Percentiles rank a stretch among this genome's conserved stretches.
Evolutionary conservation across 23 tunicate genomes (phyloP).

Genomic region (Ciona savignyi): DNA sequence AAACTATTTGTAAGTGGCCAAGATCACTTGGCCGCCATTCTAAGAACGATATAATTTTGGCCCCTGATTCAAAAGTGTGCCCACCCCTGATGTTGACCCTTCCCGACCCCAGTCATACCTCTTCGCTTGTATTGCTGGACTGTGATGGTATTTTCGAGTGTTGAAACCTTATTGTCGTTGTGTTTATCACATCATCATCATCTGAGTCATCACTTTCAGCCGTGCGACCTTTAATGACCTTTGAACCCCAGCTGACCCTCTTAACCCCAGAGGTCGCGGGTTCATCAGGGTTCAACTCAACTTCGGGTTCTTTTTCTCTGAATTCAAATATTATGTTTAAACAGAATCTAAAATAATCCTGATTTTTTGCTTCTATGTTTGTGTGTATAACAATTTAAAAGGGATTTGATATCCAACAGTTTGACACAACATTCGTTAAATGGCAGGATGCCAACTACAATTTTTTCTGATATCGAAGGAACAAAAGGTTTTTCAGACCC

Average conservation of each 20-base stretch:
- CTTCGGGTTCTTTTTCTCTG: not conserved
- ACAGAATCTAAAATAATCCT: not conserved
- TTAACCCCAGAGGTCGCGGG: not conserved
- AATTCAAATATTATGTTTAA: no score
- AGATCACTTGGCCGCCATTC: not conserved
- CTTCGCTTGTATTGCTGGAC: not conserved
- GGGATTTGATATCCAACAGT: not conserved
- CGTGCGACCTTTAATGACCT: slow-evolving; percentile 14
- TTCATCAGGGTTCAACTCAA: not conserved
- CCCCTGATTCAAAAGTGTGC: not conserved
- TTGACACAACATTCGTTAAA: not conserved
- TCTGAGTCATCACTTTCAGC: slow-evolving; percentile 42
- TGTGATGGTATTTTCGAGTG: slow-evolving; percentile 6
- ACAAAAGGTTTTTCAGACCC: no score
- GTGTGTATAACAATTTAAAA: no score
- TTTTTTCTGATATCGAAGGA: no score
- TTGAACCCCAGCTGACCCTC: not conserved
- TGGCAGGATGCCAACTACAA: not conserved
- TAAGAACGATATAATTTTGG: not conserved
- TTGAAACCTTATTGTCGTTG: slow-evolving; percentile 1
- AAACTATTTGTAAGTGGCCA: no score
- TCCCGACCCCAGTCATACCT: not conserved
- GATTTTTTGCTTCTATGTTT: not conserved
- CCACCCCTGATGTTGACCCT: not conserved
- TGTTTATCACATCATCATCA: not conserved